These are phyloP conservation scores for Brienomyrus longianalis DNA, from an alignment of 2,113 vertebrate genomes.

Conservation along the genomic window DNA sequence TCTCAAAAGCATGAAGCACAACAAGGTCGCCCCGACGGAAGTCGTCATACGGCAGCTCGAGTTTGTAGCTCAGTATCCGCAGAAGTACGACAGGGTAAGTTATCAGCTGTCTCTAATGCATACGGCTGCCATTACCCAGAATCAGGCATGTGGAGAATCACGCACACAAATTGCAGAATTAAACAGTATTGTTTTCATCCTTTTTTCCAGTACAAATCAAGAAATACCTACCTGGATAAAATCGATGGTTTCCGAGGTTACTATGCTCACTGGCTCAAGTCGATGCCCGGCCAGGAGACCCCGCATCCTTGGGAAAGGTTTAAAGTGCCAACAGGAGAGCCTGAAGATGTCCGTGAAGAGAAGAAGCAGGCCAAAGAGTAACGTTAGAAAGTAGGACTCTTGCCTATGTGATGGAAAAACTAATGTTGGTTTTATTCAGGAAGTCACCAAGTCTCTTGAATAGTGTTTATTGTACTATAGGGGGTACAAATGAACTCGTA, in stretches of 20 bases:
- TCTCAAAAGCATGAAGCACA: constrained; percentile 70
- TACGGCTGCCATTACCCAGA: background rate
- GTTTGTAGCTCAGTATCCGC: constrained; percentile 81
- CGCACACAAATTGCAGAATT: background rate
- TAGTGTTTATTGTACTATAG: background rate
- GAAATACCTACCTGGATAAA: constrained; percentile 81
- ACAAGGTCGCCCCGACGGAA: constrained; percentile 72
- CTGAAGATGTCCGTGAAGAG: background rate
- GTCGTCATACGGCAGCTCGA: constrained; percentile 85
- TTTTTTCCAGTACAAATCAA: constrained; percentile 71
- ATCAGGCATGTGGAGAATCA: background rate
- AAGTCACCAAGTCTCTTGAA: background rate
- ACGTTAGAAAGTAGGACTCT: background rate
- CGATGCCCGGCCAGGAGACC: constrained; percentile 68
- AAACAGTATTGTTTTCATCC: background rate
- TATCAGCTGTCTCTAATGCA: background rate
- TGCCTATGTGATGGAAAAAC: background rate
- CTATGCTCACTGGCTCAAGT: constrained; percentile 80
- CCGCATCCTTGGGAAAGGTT: constrained; percentile 73
- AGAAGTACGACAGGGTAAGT: constrained; percentile 76
- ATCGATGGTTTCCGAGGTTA: constrained; percentile 88
- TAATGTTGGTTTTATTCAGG: background rate
- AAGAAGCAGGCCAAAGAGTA: background rate
- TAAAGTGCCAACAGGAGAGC: constrained; percentile 23
- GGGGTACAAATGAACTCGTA: too few relatives aligned